Conservation (phyloP, 2,113 vertebrate species). For the Xiphophorus couchianus region DNA sequence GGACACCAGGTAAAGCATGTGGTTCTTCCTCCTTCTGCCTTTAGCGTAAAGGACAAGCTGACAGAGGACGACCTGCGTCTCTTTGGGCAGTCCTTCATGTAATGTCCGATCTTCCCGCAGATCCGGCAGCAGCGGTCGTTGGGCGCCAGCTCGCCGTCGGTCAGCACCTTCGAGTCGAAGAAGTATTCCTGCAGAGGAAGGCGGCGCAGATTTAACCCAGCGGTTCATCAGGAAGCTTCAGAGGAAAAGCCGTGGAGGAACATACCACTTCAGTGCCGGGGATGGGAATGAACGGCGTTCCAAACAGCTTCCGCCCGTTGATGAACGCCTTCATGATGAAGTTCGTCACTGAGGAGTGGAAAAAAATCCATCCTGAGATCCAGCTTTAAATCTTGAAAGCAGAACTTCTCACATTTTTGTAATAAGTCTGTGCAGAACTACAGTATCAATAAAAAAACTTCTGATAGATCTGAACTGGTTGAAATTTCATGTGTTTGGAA, state of each 20-base stretch:
- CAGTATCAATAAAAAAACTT: neutral
- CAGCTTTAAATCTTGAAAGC: too few species aligned
- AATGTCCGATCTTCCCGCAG: conserved; percentile 98
- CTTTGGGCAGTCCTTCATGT: conserved; percentile 99
- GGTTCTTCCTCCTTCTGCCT: too few species aligned
- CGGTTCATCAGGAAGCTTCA: too few species aligned
- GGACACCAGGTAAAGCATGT: too few species aligned
- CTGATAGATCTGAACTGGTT: neutral
- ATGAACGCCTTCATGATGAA: conserved; percentile 99
- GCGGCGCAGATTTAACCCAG: too few species aligned
- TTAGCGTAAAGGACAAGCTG: neutral
- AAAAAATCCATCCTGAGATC: neutral
- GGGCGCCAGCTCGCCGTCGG: conserved; percentile 95
- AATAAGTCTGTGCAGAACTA: neutral
- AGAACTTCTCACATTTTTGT: too few species aligned
- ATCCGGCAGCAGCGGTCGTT: conserved; percentile 98
- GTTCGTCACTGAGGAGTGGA: conserved; percentile 90
- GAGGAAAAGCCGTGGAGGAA: conserved; percentile 9
- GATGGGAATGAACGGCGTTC: conserved; percentile 91
- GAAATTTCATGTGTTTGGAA: neutral
- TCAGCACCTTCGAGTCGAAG: conserved; percentile 96
- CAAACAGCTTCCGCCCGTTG: conserved; percentile 96
- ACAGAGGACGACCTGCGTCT: conserved; percentile 88
- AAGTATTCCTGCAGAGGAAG: conserved; percentile 88
- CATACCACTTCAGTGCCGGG: conserved; percentile 92